Base-by-base conservation (phyloP, 2,888 invertebrate genomes). In the Amiota communis region DNA sequence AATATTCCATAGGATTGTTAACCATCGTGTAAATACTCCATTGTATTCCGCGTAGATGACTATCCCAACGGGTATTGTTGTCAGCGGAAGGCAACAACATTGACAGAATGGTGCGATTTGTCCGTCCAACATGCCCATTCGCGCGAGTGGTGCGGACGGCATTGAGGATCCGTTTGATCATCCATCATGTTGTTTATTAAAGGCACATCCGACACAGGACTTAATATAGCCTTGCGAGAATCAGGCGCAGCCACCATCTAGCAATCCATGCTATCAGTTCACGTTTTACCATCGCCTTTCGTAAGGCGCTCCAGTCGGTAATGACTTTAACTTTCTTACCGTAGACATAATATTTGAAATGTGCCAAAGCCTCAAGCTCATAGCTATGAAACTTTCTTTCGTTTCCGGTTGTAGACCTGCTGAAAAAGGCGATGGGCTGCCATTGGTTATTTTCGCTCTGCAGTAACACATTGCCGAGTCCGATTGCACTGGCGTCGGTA, bases 111-210 rank as follows among this genome's bases (percentile, higher is more conserved):
- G 36, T 36, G 36, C 36, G 36, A 36, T 36, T 36, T 2, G 2
- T 36, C 6, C 36, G 36, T 36, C 6, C 36, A 6, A 36, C 36
- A 6, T 36, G 36, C 36, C 36, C 36, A 36, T 36, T 36, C 36
- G 36, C 36, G 2, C 8, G 6, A 36, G 36, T 2, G 8, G 36
- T 6, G 36, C 36, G 36, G 6, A 36, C 36, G 6, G 2, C 6
- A 36, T 36, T 36, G 6, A 36, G 36, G 0, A 36, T 36, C 6
- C 36, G 6, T 23, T 23, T 23, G 3, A 23, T 23, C n/a, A n/a
- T n/a, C 71, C 73, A 36, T 70, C 72, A 46, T 11, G 47, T 11
- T 53, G 57, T 76, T 90, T 89, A 36, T 82, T 80, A 23, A 23
- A 23, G 36, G 36, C 36, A 6, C 36, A 36, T 36, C 36, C 4